Conservation (phyloP, 2,113 vertebrate genomes). For the Callionymus lyra region DNA sequence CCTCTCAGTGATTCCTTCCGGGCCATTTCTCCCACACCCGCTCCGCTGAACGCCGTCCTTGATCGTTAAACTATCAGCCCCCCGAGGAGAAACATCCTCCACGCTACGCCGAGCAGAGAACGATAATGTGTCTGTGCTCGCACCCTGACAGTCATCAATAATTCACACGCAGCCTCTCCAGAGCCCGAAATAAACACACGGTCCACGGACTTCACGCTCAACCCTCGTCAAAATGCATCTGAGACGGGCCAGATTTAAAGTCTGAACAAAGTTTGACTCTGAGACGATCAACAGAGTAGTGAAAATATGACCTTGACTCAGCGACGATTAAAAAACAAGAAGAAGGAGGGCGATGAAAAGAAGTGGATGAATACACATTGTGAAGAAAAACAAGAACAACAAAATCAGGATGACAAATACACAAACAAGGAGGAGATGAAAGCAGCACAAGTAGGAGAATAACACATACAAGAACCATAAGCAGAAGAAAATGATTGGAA, state of each 20-base stretch:
- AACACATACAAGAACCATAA: too few species aligned
- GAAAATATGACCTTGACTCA: too few species aligned
- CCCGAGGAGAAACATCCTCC: conserved; percentile 35
- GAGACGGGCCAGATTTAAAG: background rate
- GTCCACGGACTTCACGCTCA: conserved; percentile 18
- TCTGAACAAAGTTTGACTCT: background rate
- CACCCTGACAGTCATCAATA: conserved; percentile 48
- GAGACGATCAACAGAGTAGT: too few species aligned
- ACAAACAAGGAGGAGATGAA: too few species aligned
- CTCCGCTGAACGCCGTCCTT: conserved; percentile 2
- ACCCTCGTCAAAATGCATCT: background rate
- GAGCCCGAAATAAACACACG: conserved; percentile 42
- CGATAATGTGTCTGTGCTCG: conserved; percentile 39
- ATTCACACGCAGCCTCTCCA: conserved; percentile 47
- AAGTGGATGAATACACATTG: too few species aligned
- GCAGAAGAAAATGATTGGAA: too few species aligned
- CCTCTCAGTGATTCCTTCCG: conserved; percentile 21
- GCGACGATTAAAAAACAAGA: too few species aligned
- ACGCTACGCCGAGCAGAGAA: conserved; percentile 34
- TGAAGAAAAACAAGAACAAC: too few species aligned
- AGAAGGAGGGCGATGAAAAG: too few species aligned
- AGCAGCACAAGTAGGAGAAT: too few species aligned
- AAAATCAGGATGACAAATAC: too few species aligned
- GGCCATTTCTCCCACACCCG: conserved; percentile 32
- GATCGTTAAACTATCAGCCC: too few species aligned